Base-by-base conservation (phyloP, 2,797 vertebrate species). In the Huso huso region DNA sequence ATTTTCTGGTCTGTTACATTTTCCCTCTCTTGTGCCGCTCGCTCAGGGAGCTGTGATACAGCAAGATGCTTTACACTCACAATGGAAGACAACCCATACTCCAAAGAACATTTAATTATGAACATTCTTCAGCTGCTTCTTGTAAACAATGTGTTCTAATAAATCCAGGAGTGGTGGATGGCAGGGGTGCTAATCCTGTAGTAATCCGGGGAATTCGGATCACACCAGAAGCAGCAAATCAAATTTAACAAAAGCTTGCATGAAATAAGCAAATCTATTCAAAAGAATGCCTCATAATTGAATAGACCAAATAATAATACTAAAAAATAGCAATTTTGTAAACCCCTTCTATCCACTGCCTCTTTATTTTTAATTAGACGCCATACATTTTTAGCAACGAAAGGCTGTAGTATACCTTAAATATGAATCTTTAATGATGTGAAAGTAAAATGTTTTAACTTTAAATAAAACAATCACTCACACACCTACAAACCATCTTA, bases 1-100 rank as follows among this genome's bases (percentile, higher is more conserved):
- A 92, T 96, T 95, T 95, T 93, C 89, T 91, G 89, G 90, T 93
- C 93, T 89, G 89, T 93, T 96, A 94, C 90, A 83, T 90, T 87
- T 84, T 84, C 81, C 78, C 82, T 79, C 79, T 78, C 48, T 52
- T n/a, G 69, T 65, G 78, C 87, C 1, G 2, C 76, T 78, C 79
- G 79, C 77, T 78, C 90, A 88, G 79, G 80, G 79, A 88, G 82
- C 85, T 88, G 86, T 88, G 81, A 85, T 88, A 62, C 61, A 62
- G 15, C 18, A 48, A 10, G 61, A 62, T 62, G 48, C 18, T 62
- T 62, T 62, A 48, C 61, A 62, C 61, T 62, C 61, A 62, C 61
- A 62, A 62, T 62, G 18, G 61, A 62, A 62, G 61, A 62, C 61
- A 62, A 62, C 61, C 61, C 61, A 37, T 37, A 48, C 61, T 62